Conservation (phyloP, 2,113 vertebrate genomes). For the Aegithalos caudatus region DNA sequence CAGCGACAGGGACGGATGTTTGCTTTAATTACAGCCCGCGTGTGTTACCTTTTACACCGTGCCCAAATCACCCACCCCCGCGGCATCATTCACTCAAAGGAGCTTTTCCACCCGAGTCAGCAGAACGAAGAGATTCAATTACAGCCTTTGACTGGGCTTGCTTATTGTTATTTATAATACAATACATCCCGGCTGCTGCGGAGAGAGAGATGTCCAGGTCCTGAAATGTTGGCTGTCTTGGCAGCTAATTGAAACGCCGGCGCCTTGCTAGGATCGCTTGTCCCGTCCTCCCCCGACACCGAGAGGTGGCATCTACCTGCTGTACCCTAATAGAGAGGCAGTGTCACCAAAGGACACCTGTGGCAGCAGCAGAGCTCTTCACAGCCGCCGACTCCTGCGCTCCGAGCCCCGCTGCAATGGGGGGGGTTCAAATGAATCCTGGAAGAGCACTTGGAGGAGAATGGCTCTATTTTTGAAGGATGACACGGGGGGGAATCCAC, state of each 20-base stretch:
- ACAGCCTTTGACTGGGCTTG: conserved; percentile 56
- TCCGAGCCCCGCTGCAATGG: not conserved
- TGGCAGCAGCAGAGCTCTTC: conserved; percentile 12
- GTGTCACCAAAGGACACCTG: not conserved
- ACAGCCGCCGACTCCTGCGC: not conserved
- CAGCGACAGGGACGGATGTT: not conserved
- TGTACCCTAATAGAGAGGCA: not conserved
- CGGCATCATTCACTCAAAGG: conserved; percentile 23
- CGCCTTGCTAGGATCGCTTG: not conserved
- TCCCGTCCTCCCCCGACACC: not conserved
- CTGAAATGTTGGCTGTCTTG: not conserved
- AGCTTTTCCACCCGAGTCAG: conserved; percentile 52
- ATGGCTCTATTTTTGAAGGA: not conserved
- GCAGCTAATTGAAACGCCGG: conserved; percentile 30
- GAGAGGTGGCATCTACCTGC: conserved; percentile 15
- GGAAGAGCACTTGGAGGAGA: not conserved
- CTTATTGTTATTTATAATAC: conserved; percentile 72
- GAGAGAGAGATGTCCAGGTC: conserved; percentile 21
- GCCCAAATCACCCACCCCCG: not conserved
- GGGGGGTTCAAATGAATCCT: not conserved
- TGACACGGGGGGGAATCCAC: not conserved
- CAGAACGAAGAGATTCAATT: conserved; percentile 71
- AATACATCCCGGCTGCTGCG: not conserved
- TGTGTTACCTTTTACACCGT: not conserved
- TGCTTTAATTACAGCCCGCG: not conserved